These are phyloP conservation scores for Phocoena sinus DNA, from an alignment of 2,113 vertebrate species.

Conservation along the genomic window DNA sequence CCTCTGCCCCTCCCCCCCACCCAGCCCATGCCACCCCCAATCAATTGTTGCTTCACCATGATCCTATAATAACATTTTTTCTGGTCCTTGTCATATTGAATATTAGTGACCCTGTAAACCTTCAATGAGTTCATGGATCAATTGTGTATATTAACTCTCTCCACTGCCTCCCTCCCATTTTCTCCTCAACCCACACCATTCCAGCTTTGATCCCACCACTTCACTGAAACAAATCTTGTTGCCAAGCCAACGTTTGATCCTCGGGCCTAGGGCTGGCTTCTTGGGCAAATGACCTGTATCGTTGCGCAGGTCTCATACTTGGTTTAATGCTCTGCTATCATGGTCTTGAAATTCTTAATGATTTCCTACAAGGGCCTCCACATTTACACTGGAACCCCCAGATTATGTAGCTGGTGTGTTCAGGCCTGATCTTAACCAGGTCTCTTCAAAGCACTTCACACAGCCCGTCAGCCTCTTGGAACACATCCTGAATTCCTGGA, in stretches of 20 bases:
- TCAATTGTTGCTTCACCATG: neutral
- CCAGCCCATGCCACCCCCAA: neutral
- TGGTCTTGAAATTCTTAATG: neutral
- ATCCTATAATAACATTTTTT: neutral
- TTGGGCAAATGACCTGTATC: neutral
- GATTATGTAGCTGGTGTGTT: neutral
- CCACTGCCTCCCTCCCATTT: neutral
- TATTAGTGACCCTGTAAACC: neutral
- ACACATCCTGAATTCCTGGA: neutral
- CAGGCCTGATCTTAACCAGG: neutral
- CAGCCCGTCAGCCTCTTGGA: neutral
- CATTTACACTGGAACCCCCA: neutral
- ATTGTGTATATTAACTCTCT: neutral
- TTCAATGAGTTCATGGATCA: neutral
- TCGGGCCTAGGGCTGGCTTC: neutral
- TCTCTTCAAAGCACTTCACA: neutral
- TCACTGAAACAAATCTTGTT: neutral
- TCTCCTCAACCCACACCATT: neutral
- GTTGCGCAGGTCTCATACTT: neutral
- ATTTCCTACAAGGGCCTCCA: neutral
- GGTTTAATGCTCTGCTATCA: neutral
- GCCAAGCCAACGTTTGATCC: neutral
- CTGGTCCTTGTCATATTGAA: neutral
- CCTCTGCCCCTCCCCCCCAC: neutral
- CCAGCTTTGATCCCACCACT: neutral